Percentiles rank a stretch among this genome's conserved stretches.
Evolutionary conservation across 2,888 invertebrate genomes (phyloP).

Genomic region (Amphiduros pacificus): DNA sequence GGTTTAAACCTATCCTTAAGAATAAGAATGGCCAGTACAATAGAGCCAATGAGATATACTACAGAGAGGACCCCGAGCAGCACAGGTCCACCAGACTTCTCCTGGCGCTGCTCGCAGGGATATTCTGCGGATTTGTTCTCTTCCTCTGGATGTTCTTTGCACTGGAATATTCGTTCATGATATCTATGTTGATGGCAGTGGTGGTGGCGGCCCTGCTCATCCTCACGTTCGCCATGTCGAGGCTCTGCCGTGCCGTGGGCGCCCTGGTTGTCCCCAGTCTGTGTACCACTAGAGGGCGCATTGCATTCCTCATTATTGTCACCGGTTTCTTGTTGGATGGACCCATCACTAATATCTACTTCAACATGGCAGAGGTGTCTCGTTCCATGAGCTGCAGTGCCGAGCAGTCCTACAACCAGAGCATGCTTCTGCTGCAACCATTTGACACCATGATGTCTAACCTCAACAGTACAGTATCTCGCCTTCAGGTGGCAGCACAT

Average conservation of each 20-base stretch:
- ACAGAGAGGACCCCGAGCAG: conserved; percentile 14
- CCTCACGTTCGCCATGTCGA: conserved; percentile 26
- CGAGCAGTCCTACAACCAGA: conserved; percentile 35
- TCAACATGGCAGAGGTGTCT: conserved; percentile 31
- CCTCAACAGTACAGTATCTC: conserved; percentile 29
- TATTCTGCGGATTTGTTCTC: conserved; percentile 26
- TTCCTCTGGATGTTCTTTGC: conserved; percentile 31
- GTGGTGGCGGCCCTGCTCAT: conserved; percentile 17
- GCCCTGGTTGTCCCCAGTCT: conserved; percentile 30
- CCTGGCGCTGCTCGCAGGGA: conserved; percentile 23
- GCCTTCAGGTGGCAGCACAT: conserved; percentile 27
- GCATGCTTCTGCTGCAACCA: conserved; percentile 31
- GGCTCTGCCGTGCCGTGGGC: conserved; percentile 29
- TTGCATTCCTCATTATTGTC: conserved; percentile 30
- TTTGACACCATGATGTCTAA: conserved; percentile 34
- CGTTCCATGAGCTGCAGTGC: conserved; percentile 31
- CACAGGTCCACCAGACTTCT: conserved; percentile 18
- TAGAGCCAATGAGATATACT: conserved; percentile 18
- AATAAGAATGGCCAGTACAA: conserved; percentile 13
- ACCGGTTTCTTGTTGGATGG: conserved; percentile 33
- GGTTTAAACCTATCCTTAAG: conserved; percentile 26
- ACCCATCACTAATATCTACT: conserved; percentile 32
- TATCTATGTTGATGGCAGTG: conserved; percentile 17
- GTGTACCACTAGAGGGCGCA: conserved; percentile 31
- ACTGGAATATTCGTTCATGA: conserved; percentile 26